Evolutionary conservation across 1,140 invertebrate species (phyloP), one percentile per base, ranked within the genome.

Genomic region (Trichoplusia ni): DNA sequence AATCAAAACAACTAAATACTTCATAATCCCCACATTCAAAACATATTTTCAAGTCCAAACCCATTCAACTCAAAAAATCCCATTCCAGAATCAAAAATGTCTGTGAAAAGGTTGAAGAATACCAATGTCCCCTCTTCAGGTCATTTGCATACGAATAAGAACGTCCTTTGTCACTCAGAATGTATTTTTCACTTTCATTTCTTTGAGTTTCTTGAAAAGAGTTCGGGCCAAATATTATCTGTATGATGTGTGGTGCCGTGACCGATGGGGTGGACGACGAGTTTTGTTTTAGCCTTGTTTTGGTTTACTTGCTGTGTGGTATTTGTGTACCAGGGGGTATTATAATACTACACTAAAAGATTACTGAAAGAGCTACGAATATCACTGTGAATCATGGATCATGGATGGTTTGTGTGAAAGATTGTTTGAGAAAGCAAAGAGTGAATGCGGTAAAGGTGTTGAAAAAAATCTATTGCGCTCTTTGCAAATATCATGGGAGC

Each of bases 71-170:
- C 27, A 53, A 44, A 51, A 64, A 53, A 54, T 51, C 47, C 51
- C 19, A 54, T 38, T 54, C 25, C 14, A 35, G 49, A 61, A 49
- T 47, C 19, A 49, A 49, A 33, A 61, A 25, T 21, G 31, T 23
- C 58, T 40, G 44, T 25, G 33, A 37, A 38, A 37, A 61, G 44
- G 37, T 38, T 53, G 37, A 66, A 54, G 62, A 64, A 64, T 56
- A 38, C 62, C 49, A 35, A n/a, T 38, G 54, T 16, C 35, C 68
- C 58, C 63, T 56, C 44, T 33, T 29, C 5, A 2, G 21, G 11
- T 6, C 27, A 71, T 71, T 71, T 33, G 49, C 60, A 71, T 71
- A 67, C 53, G 60, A 71, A 67, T 25, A 47, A 37, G 35, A 9
- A 13, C 5, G 2, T 53, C 16, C 18, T 54, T 67, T 71, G 59